Evolutionary conservation across 2,888 invertebrate genomes (phyloP).

Genomic region (Dasypolia templi): DNA sequence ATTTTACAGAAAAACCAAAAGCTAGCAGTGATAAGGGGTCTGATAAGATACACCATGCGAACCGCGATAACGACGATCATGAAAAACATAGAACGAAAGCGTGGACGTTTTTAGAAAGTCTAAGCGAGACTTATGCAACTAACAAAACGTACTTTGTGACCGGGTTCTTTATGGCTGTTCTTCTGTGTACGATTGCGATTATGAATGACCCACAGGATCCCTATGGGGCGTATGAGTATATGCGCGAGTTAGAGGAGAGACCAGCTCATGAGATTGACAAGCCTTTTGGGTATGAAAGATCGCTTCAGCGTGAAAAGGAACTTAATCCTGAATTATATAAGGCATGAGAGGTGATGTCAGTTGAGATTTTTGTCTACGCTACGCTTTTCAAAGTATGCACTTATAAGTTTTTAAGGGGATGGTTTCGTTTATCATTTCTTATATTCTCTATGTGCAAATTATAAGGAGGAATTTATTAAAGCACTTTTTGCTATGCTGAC

Average conservation of each 20-base stretch:
- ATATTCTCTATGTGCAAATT: not conserved
- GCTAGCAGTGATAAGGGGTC: constrained; percentile 69
- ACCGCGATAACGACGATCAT: constrained; percentile 79
- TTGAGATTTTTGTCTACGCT: not conserved
- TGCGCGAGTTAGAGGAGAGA: constrained; percentile 59
- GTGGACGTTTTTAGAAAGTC: constrained; percentile 80
- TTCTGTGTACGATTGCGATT: constrained; percentile 59
- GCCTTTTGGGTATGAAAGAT: constrained; percentile 79
- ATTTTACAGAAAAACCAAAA: constrained; percentile 85
- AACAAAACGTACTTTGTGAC: constrained; percentile 75
- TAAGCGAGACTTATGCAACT: constrained; percentile 75
- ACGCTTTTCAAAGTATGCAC: constrained; percentile 9
- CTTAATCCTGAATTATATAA: constrained; percentile 83
- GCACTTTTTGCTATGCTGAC: not conserved
- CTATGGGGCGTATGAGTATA: constrained; percentile 65
- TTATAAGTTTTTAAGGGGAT: not conserved
- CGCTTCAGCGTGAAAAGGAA: constrained; percentile 73
- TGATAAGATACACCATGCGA: constrained; percentile 80
- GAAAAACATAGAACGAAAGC: constrained; percentile 69
- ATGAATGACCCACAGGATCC: constrained; percentile 71
- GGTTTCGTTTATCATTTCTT: not conserved
- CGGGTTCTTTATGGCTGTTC: constrained; percentile 77
- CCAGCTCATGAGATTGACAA: constrained; percentile 70
- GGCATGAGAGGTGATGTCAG: constrained; percentile 59
- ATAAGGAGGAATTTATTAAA: not conserved